Evolutionary conservation across 2,888 invertebrate species (phyloP), one percentile per base, ranked within the genome.

Genomic region (Alviniconcha strummeri): DNA sequence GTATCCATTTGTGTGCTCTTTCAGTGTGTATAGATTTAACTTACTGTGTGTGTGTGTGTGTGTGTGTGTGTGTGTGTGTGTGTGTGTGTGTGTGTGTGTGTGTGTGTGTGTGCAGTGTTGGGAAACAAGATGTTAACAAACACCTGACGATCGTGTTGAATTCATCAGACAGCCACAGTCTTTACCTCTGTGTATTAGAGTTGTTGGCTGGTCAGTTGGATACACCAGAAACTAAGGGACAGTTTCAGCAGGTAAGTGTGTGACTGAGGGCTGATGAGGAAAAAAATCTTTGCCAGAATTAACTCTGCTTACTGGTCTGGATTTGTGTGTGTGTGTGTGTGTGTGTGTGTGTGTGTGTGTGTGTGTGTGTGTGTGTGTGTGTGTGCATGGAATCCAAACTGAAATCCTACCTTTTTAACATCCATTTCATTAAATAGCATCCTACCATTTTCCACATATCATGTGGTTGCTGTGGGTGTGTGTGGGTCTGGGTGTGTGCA

Each of bases 111-210:
- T 79, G 9, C 80, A 84, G 84, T 83, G 67, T 84, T 15, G 79
- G 84, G 72, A 80, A 79, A 56, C 85, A 87, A 85, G 90, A 90
- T 17, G 82, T 91, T 11, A 87, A 87, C 9, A 84, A 87, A 60
- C 87, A 89, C 77, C 87, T 92, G 79, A 90, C 90, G 81, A 86
- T 86, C 9, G 78, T 91, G 83, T 84, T 93, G 81, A 88, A 89
- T 11, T 88, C 91, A 5, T 84, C 87, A 15, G 91, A 92, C 85
- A 88, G 89, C 85, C 89, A 90, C 0, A 90, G 90, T 19, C 87
- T 93, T 77, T 92, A 91, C 84, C 85, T 88, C 67, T 89, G 87
- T 81, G 88, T 92, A 36, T 83, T 93, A 9, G 91, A 91, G 78
- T 80, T 89, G 19, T 79, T 91, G 6, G 84, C 88, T 81, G 85